Conservation (phyloP, 2,797 vertebrate species). For the Pseudopleuronectes americanus region DNA sequence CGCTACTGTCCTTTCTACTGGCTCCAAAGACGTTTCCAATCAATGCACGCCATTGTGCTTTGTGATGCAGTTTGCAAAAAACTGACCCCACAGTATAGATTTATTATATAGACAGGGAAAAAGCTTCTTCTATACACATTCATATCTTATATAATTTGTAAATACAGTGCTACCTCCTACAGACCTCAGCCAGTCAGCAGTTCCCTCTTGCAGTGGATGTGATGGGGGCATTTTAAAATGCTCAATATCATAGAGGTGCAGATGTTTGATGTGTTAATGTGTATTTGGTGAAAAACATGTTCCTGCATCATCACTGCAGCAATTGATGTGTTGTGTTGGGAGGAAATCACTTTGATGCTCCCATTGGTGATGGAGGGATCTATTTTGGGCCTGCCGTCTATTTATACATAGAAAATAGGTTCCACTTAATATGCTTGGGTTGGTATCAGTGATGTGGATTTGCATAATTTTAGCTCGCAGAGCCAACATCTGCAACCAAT, state of each 20-base stretch:
- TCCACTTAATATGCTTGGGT: slow-evolving; percentile 13
- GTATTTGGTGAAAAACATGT: slow-evolving; percentile 35
- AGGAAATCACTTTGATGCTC: slow-evolving; percentile 42
- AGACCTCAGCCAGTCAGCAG: slow-evolving; percentile 44
- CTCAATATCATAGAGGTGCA: slow-evolving; percentile 28
- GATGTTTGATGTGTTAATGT: slow-evolving; percentile 56
- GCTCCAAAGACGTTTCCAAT: slow-evolving; percentile 38
- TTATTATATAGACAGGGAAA: background rate
- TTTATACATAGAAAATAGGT: slow-evolving; percentile 41
- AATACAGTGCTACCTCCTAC: slow-evolving; percentile 62
- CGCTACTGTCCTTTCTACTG: slow-evolving; percentile 7
- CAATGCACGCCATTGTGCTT: slow-evolving; percentile 29
- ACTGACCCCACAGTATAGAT: slow-evolving; percentile 19
- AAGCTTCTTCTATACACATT: slow-evolving; percentile 25
- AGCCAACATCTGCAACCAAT: background rate
- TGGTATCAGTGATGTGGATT: slow-evolving; percentile 29
- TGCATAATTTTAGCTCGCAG: slow-evolving; percentile 6
- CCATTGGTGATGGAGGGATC: slow-evolving; percentile 22
- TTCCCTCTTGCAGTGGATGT: slow-evolving; percentile 51
- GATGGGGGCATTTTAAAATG: slow-evolving; percentile 32
- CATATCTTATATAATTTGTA: slow-evolving; percentile 70
- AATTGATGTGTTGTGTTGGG: slow-evolving; percentile 32
- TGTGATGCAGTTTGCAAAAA: slow-evolving; percentile 41
- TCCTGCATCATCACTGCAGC: slow-evolving; percentile 17
- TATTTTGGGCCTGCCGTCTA: slow-evolving; percentile 49